These are phyloP conservation scores for Pangasianodon hypophthalmus DNA, from an alignment of 2,113 vertebrate genomes.

Conservation along the genomic window DNA sequence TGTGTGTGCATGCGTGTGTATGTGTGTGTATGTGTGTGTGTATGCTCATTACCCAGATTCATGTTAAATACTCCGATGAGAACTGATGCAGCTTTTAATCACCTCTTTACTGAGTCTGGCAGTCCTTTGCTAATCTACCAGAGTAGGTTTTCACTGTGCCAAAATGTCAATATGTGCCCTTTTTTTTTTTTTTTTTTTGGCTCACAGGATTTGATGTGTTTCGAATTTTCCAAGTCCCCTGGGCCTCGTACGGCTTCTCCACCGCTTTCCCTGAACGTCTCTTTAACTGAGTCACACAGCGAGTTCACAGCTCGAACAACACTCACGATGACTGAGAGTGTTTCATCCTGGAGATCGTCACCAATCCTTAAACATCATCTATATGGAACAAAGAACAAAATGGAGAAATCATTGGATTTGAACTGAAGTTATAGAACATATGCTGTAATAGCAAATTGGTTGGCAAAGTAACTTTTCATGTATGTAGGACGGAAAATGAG, in stretches of 20 bases:
- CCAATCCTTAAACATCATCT: neutral
- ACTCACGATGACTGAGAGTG: neutral
- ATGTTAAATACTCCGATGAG: constrained; percentile 42
- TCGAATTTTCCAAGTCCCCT: constrained; percentile 26
- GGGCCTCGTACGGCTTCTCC: constrained; percentile 19
- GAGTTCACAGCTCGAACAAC: neutral
- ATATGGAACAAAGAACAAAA: neutral
- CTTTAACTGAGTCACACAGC: neutral
- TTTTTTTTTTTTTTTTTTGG: neutral
- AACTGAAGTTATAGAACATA: neutral
- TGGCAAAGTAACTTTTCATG: neutral
- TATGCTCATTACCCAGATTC: constrained; percentile 39
- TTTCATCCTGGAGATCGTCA: neutral
- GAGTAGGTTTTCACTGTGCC: constrained; percentile 65
- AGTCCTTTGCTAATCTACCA: constrained; percentile 65
- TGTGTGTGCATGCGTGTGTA: neutral
- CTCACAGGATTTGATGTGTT: constrained; percentile 43
- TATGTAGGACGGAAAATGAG: neutral
- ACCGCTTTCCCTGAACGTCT: neutral
- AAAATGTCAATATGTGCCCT: constrained; percentile 61
- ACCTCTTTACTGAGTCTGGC: constrained; percentile 67
- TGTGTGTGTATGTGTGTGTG: neutral
- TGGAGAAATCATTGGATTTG: neutral
- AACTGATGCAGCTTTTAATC: constrained; percentile 57
- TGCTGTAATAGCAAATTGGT: neutral